Conservation (phyloP, 2,797 vertebrate species). For the Forpus xanthops region DNA sequence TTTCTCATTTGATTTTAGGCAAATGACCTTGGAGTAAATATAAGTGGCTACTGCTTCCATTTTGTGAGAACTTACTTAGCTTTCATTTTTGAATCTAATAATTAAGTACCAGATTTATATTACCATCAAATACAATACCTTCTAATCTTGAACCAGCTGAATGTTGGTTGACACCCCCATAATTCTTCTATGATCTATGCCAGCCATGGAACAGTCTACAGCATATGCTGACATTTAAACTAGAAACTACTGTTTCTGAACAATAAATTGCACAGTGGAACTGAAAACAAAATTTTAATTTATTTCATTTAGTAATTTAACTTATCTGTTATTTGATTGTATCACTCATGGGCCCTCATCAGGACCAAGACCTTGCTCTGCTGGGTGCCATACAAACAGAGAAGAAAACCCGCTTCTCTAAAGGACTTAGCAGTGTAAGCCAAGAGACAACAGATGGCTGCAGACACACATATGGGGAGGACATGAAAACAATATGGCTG, state of each 20-base stretch:
- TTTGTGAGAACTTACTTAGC: neutral
- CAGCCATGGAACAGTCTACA: neutral
- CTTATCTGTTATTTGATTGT: neutral
- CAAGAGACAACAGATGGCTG: constrained; percentile 59
- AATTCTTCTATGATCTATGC: neutral
- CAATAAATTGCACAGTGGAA: neutral
- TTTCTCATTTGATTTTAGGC: neutral
- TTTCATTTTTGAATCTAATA: neutral
- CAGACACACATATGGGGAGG: constrained; percentile 53
- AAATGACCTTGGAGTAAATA: neutral
- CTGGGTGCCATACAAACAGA: neutral
- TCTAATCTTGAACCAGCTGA: constrained; percentile 3
- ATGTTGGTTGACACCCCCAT: neutral
- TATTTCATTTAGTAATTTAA: neutral
- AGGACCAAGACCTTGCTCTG: neutral
- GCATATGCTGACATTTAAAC: constrained; percentile 1
- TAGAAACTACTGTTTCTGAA: neutral
- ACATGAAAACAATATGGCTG: constrained; percentile 50
- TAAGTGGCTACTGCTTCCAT: neutral
- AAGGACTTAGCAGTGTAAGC: constrained; percentile 20
- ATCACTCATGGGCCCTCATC: neutral
- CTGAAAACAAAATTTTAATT: neutral
- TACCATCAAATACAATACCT: neutral
- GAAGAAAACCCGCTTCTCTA: neutral
- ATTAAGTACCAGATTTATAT: neutral